These are phyloP conservation scores for Drosophila anceps DNA, from an alignment of 2,888 invertebrate genomes.

Conservation along the genomic window DNA sequence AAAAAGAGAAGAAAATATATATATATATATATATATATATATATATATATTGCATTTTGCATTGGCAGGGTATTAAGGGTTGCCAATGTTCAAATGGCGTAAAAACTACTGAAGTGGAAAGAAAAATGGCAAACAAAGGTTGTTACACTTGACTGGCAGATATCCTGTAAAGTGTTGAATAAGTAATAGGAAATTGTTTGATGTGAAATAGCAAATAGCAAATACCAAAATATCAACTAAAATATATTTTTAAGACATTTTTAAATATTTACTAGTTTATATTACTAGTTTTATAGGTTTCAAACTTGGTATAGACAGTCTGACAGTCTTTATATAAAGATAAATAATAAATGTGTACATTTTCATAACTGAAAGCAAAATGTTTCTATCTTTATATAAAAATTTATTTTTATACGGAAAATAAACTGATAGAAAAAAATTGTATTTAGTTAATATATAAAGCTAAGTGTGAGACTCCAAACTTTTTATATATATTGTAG, in stretches of 20 bases:
- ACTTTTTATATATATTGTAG: too few relatives aligned
- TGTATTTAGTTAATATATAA: too few relatives aligned
- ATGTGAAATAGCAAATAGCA: not conserved
- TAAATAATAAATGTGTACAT: too few relatives aligned
- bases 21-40: slow-evolving; percentile 25
- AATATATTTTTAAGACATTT: not conserved
- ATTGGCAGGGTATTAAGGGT: slow-evolving; percentile 45
- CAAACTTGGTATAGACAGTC: too few relatives aligned
- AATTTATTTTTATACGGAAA: too few relatives aligned
- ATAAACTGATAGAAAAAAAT: too few relatives aligned
- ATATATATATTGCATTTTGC: slow-evolving; percentile 38
- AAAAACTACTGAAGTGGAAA: slow-evolving; percentile 40
- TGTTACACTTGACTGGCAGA: not conserved
- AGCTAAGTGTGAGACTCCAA: too few relatives aligned
- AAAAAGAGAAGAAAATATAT: not conserved
- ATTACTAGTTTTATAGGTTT: too few relatives aligned
- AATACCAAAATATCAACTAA: not conserved
- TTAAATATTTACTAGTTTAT: too few relatives aligned
- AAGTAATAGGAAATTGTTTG: not conserved
- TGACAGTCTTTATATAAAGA: too few relatives aligned
- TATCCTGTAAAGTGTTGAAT: slow-evolving; percentile 7
- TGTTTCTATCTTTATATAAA: too few relatives aligned
- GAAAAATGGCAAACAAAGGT: not conserved
- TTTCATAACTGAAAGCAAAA: too few relatives aligned
- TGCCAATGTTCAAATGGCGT: slow-evolving; percentile 37